A percentile compares a stretch with the other conserved stretches of the same genome.
phyloP scores from a whole-genome alignment of 2,113 vertebrate species.

The Poecilia latipinna region DNA sequence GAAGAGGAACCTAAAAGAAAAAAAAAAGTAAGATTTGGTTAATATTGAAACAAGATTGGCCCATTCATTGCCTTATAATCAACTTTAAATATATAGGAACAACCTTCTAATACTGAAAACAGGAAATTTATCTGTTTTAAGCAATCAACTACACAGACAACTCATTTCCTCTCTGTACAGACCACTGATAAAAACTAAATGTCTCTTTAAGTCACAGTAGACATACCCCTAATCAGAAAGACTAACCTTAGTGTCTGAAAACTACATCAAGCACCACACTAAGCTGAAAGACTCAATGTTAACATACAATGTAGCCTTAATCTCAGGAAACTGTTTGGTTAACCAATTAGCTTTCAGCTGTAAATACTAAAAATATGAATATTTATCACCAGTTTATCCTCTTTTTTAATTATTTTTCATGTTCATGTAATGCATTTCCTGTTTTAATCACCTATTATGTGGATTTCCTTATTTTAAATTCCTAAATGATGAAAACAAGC shows the following conservation, averaged over 20 bases:
- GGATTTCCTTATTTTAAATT: neutral
- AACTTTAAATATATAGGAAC: conserved; percentile 1
- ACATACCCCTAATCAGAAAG: neutral
- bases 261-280: neutral
- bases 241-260: neutral
- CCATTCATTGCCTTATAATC: conserved; percentile 3
- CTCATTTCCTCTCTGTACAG: conserved; percentile 62
- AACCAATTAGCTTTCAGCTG: neutral
- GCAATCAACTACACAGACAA: conserved; percentile 57
- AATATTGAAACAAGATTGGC: neutral
- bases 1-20: conserved; percentile 35
- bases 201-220: neutral
- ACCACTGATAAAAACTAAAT: conserved; percentile 24
- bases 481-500: neutral
- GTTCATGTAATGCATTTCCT: neutral
- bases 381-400: neutral
- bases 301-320: neutral
- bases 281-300: neutral
- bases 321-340: neutral
- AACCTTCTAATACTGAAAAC: conserved; percentile 50
- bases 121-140: conserved; percentile 72
- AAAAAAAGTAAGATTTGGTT: conserved; percentile 1
- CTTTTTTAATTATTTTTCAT: neutral
- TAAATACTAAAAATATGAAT: neutral
- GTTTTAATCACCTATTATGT: too few species aligned